Evolutionary conservation across 1,140 invertebrate genomes (phyloP).

Genomic region (Danaus plexippus): DNA sequence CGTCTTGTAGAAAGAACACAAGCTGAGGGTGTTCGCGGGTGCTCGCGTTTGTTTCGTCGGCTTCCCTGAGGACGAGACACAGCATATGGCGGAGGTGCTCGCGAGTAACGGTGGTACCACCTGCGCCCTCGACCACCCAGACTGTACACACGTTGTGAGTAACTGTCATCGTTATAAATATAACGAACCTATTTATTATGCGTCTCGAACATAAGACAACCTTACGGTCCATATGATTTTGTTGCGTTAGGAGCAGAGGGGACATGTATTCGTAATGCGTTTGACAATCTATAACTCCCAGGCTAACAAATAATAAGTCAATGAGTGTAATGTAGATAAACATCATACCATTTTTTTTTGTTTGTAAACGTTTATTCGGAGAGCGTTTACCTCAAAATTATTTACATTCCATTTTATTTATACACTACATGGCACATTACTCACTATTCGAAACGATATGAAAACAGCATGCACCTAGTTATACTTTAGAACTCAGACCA

Average conservation of each 20-base stretch:
- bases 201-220: too few relatives aligned
- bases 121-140: slow-evolving; percentile 82
- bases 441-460: slow-evolving; percentile 47
- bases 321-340: too few relatives aligned
- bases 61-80: slow-evolving; percentile 89
- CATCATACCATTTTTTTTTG: slow-evolving; percentile 5
- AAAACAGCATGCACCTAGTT: slow-evolving; percentile 57
- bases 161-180: background rate
- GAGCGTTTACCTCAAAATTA: slow-evolving; percentile 33
- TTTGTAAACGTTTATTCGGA: slow-evolving; percentile 9
- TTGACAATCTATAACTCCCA: too few relatives aligned
- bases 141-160: slow-evolving; percentile 93
- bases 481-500: slow-evolving; percentile 40
- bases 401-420: slow-evolving; percentile 39
- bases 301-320: too few relatives aligned
- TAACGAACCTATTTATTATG: too few relatives aligned
- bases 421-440: slow-evolving; percentile 41
- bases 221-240: too few relatives aligned
- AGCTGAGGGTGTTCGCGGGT: slow-evolving; percentile 90
- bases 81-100: slow-evolving; percentile 92
- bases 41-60: slow-evolving; percentile 90
- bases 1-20: slow-evolving; percentile 74
- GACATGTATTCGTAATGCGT: too few relatives aligned
- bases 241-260: too few relatives aligned
- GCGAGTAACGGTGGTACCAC: slow-evolving; percentile 86